These are phyloP conservation scores for Accipiter virgatus DNA, from an alignment of 2,113 vertebrate species.

Conservation along the genomic window DNA sequence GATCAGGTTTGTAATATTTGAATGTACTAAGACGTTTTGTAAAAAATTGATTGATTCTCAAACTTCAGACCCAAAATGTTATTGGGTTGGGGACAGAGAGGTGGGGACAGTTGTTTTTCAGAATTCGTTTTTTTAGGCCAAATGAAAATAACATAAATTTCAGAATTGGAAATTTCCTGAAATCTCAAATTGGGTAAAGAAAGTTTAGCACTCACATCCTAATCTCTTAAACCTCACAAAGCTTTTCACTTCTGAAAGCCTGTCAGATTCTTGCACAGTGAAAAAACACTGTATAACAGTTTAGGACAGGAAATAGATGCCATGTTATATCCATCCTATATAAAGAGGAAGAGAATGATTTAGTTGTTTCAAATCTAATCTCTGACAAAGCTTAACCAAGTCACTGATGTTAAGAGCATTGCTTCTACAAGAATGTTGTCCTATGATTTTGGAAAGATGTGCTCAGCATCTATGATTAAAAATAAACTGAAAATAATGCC, in stretches of 20 bases:
- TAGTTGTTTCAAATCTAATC: not conserved
- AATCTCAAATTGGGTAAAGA: not conserved
- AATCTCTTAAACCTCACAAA: not conserved
- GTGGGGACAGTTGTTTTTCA: not conserved
- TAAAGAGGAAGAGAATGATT: not conserved
- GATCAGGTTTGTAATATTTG: not conserved
- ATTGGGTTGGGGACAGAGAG: fast-evolving
- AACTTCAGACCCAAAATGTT: not conserved
- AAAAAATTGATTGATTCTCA: not conserved
- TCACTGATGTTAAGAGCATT: not conserved
- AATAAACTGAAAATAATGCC: not conserved
- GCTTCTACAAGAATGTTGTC: not conserved
- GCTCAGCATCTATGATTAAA: not conserved
- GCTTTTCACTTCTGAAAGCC: not conserved
- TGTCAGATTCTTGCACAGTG: not conserved
- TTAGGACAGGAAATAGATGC: not conserved
- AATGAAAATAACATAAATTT: not conserved
- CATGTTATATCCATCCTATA: not conserved
- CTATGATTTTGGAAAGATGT: not conserved
- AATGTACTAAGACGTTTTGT: not conserved
- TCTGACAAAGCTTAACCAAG: not conserved
- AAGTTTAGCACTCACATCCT: not conserved
- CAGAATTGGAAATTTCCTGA: not conserved
- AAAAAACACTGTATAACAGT: not conserved
- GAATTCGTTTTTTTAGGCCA: not conserved